Base-by-base conservation (phyloP, 1,140 invertebrate species). In the Cheumatopsyche charites region DNA sequence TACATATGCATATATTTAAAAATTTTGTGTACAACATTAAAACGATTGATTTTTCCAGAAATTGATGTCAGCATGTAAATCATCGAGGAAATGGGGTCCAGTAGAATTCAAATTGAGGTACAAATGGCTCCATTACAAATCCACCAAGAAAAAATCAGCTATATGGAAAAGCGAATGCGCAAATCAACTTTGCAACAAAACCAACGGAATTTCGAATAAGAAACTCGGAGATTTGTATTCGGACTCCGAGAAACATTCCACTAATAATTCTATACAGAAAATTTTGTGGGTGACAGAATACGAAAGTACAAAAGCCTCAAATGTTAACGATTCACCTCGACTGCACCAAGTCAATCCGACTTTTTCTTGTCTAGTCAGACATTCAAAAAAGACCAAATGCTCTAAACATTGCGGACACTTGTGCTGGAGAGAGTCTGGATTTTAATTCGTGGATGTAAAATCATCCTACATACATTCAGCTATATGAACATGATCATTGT, bases 21-120 rank as follows among this genome's bases (percentile, higher is more conserved):
- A 6, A 62, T 5, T 25, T 3, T 25, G 15, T 26, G 65, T 49
- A 61, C 43, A 36, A 67, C 1, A 67, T 47, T 67, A n/a, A 21
- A 45, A 45, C 19, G 6, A 19, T 52, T 68, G 13, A 55, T 55
- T 41, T 23, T 79, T 77, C 7, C 72, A 86, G 85, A 86, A 85
- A 82, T 78, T 86, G 11, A 76, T 79, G 74, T 81, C 82, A 36
- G 80, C 85, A 26, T 74, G 84, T 1, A 85, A 86, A 77, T 83
- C 84, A 19, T 82, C 84, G 0, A 77, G 83, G 19, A 85, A 86
- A 70, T 87, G 85, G 85, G 85, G 85, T 17, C 85, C 85, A 5
- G 83, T 82, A n/a, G 85, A 87, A 73, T 83, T 85, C 5, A 85
- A 86, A 62, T 79, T 82, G 42, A 74, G 84, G 5, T 81, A 86